phyloP scores from a whole-genome alignment of 2,113 vertebrate species.

The Lonchura striata region DNA sequence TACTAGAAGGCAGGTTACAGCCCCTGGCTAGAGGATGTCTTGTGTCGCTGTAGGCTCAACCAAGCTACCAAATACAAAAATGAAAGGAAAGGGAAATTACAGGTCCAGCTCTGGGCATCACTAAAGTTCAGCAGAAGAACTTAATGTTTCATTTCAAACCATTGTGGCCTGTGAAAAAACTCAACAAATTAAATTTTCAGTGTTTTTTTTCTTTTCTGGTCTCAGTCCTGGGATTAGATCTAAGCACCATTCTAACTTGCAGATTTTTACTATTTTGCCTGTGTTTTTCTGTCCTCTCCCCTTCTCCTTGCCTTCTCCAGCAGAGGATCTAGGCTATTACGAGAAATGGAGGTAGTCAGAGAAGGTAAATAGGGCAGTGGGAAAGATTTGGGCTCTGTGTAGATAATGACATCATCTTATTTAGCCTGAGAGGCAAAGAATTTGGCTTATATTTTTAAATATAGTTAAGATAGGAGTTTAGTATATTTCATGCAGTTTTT shows the following conservation, averaged over 20 bases:
- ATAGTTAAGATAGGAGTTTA: not conserved
- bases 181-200: not conserved
- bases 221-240: not conserved
- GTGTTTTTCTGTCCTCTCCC: not conserved
- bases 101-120: not conserved
- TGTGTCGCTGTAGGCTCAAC: not conserved
- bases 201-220: not conserved
- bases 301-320: not conserved
- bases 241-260: not conserved
- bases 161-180: not conserved
- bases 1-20: not conserved
- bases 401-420: not conserved
- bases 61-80: not conserved
- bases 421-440: not conserved
- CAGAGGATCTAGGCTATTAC: not conserved
- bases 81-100: not conserved
- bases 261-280: not conserved
- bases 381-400: not conserved
- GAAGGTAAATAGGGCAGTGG: not conserved
- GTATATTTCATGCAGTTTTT: not conserved
- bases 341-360: not conserved
- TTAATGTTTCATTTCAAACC: not conserved
- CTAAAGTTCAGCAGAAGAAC: not conserved
- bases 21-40: not conserved
- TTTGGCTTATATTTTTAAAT: not conserved